Evolutionary conservation across 1,140 invertebrate genomes (phyloP), one percentile per base, ranked within the genome.

Genomic region (Uloborus diversus): DNA sequence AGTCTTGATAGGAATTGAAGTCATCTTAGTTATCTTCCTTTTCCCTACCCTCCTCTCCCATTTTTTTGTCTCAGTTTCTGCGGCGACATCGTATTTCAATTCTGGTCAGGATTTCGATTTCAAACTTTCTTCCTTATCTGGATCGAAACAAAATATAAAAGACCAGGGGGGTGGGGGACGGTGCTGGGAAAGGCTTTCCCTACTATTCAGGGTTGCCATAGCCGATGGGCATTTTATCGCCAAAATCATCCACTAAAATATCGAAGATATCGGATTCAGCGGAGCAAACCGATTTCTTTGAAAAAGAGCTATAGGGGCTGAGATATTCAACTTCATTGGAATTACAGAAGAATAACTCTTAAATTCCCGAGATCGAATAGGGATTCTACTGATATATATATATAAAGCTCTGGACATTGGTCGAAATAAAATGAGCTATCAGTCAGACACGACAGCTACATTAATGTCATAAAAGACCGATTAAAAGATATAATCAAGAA

Each of bases 81-180:
- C 42, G 73, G 62, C 73, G 73, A 78, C 73, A 20, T 78, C 73
- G 73, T 78, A 65, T 78, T 78, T 78, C 73, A 78, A 78, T 78
- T 78, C 73, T 66, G 73, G 73, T 78, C 73, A 78, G 73, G 73
- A 78, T 78, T 78, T 65, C 61, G 61, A 64, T 78, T 78, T 65
- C 73, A 78, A 78, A 78, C 30, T 78, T 78, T 75, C 71, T 62
- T 75, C 61, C 71, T 75, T 75, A 75, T 75, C 71, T 33, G 69
- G 57, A 61, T 59, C 35, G 56, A 73, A 73, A 57, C 68, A 70
- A 70, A 57, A 75, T 53, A 53, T 17, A 42, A 70, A 70, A 32
- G 23, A 70, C 17, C 7, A 68, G 35, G 47, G 27, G 25, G 47
- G 32, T 28, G 30, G 65, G 14, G n/a, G 28, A 59, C 42, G 69